Evolutionary conservation across 2,113 vertebrate genomes (phyloP), one percentile per base, ranked within the genome.

Genomic region (Chionis minor): DNA sequence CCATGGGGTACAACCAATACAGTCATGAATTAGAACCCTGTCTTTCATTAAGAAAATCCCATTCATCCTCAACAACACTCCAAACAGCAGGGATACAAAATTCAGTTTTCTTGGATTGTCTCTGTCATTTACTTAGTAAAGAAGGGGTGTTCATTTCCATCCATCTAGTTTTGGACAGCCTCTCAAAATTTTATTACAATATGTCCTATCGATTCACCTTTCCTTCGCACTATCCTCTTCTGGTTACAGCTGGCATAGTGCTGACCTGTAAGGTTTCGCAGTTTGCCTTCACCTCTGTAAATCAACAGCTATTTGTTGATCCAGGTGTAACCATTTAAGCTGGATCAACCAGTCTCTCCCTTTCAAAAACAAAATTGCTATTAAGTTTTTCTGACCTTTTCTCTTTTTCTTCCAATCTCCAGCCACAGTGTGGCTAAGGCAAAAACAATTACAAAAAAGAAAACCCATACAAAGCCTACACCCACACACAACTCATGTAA

Each of bases 321-420:
- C 63, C 55, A 69, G 40, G 45, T 66, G 52, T 12, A 70, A 70
- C 26, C 35, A 83, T 81, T 78, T 84, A 86, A 91, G 55, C 59
- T 89, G 77, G 27, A 91, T 66, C 63, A 92, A 80, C 11, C 40
- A 59, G 45, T 42, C 69, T 78, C 88, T 84, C 30, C 58, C 51
- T 95, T 91, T 91, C 65, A 61, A 84, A 91, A 83, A 2, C 30
- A 88, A 83, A 97, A 94, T 51, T 77, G 73, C 59, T 84, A n/a
- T 38, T 33, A 93, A 78, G 81, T 55, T 66, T 71, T 91, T 54
- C 84, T 81, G 56, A 71, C 78, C 72, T 82, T 85, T 92, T 78
- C 52, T 51, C 47, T 73, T 88, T 81, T 59, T 67, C 71, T 91
- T 69, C 62, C 40, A 77, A 65, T 69, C 75, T 92, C 38, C 62